phyloP scores from a whole-genome alignment of 2,888 invertebrate genomes.

The Ectemnius continuus region DNA sequence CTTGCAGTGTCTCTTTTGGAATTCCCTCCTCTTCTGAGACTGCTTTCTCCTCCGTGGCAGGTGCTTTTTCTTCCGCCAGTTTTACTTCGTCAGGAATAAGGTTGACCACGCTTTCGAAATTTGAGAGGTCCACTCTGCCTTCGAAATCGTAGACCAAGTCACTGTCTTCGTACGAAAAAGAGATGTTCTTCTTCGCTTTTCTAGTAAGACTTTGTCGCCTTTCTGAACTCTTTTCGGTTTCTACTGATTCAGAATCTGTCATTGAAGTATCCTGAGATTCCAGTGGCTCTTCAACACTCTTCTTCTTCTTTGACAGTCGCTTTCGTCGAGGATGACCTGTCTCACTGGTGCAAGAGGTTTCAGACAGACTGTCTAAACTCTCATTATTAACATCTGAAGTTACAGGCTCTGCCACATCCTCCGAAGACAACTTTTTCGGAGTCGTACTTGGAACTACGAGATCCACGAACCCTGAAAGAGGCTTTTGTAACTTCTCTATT shows the following conservation, averaged over 20 bases:
- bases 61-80: not conserved
- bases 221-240: conserved; percentile 28
- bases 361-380: conserved; percentile 47
- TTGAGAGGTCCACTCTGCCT: not conserved
- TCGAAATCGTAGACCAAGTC: conserved; percentile 51
- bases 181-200: conserved; percentile 54
- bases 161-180: conserved; percentile 53
- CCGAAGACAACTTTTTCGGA: conserved; percentile 35
- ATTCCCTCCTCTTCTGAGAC: not conserved
- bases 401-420: conserved; percentile 25
- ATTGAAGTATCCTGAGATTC: conserved; percentile 41
- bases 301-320: conserved; percentile 53
- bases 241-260: conserved; percentile 39
- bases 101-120: not conserved
- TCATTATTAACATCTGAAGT: conserved; percentile 22
- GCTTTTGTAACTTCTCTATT: conserved; percentile 23
- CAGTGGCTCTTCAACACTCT: conserved; percentile 17
- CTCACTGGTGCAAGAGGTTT: conserved; percentile 52
- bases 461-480: conserved; percentile 40
- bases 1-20: not conserved
- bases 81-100: not conserved
- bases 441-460: not conserved
- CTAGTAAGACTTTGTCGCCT: conserved; percentile 39
- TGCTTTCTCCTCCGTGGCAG: not conserved
- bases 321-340: conserved; percentile 49